Evolutionary conservation across 2,113 vertebrate genomes (phyloP), one percentile per base, ranked within the genome.

Genomic region (Podarcis muralis): DNA sequence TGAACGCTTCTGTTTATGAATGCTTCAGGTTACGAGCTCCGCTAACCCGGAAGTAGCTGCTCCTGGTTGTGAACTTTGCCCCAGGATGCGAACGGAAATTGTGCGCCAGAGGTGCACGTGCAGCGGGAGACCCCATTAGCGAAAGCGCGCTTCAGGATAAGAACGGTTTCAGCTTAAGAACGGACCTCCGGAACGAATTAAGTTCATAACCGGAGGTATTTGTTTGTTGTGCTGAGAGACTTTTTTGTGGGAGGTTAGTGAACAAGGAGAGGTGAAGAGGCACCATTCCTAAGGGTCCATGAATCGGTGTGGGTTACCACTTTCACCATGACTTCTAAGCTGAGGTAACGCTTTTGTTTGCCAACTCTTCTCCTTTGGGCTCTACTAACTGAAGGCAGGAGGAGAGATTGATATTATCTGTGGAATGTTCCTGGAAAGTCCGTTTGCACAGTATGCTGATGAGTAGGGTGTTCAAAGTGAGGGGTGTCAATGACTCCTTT

Each of bases 281-380:
- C 30, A 48, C 32, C 16, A 16, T 35, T 27, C 85, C 72, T 59
- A 11, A 11, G 85, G 37, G 81, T 43, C 27, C 27, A 13, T 15
- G 2, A 37, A 35, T 32, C 74, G 62, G 69, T 74, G 68, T 48
- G 3, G 53, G 80, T 71, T 71, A 79, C 43, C 75, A 11, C 35
- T 66, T 84, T 79, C 30, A 1, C 65, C 59, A 40, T 48, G 57
- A 80, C 76, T 87, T 72, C n/a, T 35, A 84, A 84, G 68, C 16
- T 72, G 53, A 84, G 76, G 85, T 53, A 87, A 87, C 30, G 12
- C n/a, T 37, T 66, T 72, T 27, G 76, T 75, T 80, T 83, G 89
- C 81, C 81, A 90, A 16, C 16, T 20, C 20, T 86, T n/a, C 25
- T 78, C 84, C 84, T 89, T n/a, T 74, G 81, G 74, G 85, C 25